These are phyloP conservation scores for Lysandra coridon DNA, from an alignment of 2,888 invertebrate genomes.

Conservation along the genomic window DNA sequence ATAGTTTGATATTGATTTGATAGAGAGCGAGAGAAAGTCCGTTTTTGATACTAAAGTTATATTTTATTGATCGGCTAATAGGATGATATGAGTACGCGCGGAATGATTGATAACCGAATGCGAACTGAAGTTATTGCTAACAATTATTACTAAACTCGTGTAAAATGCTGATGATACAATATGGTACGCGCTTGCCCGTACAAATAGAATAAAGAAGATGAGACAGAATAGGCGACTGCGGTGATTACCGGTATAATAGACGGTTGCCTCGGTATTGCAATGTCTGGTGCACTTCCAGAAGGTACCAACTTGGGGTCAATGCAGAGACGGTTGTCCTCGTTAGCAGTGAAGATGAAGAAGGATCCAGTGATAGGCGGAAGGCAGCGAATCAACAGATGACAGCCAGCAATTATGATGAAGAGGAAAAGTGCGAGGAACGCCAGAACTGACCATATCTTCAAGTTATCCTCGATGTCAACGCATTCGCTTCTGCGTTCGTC, in stretches of 20 bases:
- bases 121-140: no score
- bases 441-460: conserved; percentile 54
- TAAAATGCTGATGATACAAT: no score
- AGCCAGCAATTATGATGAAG: conserved; percentile 54
- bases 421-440: conserved; percentile 52
- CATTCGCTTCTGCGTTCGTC: conserved; percentile 59
- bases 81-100: no score
- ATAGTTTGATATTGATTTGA: no score
- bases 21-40: no score
- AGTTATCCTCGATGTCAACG: conserved; percentile 51
- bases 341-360: conserved; percentile 70
- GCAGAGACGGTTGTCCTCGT: conserved; percentile 69
- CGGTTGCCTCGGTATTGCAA: conserved; percentile 45
- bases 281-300: conserved; percentile 40
- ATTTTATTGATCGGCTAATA: no score
- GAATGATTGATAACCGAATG: no score
- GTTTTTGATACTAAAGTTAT: no score
- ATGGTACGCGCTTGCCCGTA: no score
- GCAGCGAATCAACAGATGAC: conserved; percentile 56
- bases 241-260: conserved; percentile 59
- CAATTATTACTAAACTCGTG: no score
- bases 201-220: background rate
- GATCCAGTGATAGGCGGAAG: conserved; percentile 61
- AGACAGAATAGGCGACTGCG: background rate
- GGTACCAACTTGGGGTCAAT: conserved; percentile 48